phyloP scores from a whole-genome alignment of 2,888 invertebrate genomes.

The Monoplex corrugatus region DNA sequence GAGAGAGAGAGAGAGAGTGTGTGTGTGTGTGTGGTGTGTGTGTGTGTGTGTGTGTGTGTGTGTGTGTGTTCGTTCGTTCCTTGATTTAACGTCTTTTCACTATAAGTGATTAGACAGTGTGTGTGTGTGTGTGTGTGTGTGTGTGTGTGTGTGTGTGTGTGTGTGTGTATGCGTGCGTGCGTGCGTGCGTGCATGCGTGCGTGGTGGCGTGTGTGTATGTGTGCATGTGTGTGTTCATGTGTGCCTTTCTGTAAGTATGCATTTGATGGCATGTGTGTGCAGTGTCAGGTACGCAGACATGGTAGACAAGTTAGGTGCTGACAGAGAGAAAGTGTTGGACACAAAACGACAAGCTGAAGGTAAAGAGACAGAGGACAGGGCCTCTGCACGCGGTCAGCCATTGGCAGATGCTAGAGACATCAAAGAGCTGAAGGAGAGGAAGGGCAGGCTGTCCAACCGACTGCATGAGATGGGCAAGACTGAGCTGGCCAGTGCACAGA shows the following conservation, averaged over 20 bases:
- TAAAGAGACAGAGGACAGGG: neutral
- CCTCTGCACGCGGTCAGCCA: neutral
- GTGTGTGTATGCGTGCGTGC: neutral
- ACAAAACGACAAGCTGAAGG: neutral
- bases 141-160: neutral
- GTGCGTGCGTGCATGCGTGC: neutral
- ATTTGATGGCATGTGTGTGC: neutral
- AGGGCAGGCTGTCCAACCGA: neutral
- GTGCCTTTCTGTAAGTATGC: neutral
- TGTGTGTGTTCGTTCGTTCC: too few species aligned
- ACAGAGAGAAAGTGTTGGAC: neutral
- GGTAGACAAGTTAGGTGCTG: neutral
- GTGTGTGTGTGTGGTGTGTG: too few species aligned
- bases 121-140: neutral
- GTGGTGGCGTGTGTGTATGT: too few species aligned
- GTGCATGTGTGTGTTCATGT: neutral
- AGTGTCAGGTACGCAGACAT: neutral
- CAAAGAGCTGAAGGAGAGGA: neutral
- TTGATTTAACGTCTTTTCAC: too few species aligned
- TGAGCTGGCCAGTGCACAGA: constrained; percentile 53
- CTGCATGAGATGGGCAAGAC: constrained; percentile 42
- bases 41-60: too few species aligned
- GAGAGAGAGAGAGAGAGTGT: too few species aligned
- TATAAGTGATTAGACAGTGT: too few species aligned
- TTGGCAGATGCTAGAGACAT: too few species aligned